Evolutionary conservation across 1,140 invertebrate genomes (phyloP).

Genomic region (Leptonema lineaticorne): DNA sequence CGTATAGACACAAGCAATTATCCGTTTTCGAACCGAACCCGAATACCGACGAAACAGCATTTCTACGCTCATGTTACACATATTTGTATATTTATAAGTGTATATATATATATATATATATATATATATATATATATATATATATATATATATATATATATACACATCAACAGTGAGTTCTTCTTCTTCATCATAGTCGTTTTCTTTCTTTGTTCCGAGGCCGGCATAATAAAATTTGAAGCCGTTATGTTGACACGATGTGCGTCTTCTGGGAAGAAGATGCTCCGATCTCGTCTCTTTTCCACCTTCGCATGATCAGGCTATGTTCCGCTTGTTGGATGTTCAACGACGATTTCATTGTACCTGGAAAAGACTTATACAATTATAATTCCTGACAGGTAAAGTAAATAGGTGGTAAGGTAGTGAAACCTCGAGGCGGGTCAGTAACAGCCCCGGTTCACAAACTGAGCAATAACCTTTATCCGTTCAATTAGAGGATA

Average conservation of each 20-base stretch:
- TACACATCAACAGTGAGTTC: too few species aligned
- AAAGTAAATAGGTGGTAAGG: too few species aligned
- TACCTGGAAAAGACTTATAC: constrained; percentile 2
- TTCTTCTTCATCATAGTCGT: background rate
- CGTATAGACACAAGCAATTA: constrained; percentile 2
- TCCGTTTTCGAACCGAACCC: background rate
- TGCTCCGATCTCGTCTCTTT: constrained; percentile 11
- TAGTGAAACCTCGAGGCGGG: constrained; percentile 15
- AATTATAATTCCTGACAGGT: constrained; percentile 20
- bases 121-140: too few species aligned
- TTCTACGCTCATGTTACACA: too few species aligned
- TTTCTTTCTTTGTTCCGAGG: constrained; percentile 20
- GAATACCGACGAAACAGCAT: too few species aligned
- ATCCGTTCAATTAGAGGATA: constrained; percentile 15
- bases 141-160: too few species aligned
- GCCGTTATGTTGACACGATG: constrained; percentile 30
- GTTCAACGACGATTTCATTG: constrained; percentile 12
- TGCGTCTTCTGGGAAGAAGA: constrained; percentile 28
- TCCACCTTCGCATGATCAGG: background rate
- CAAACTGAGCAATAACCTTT: constrained; percentile 2
- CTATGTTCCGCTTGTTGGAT: background rate
- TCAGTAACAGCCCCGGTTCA: constrained; percentile 2
- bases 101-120: too few species aligned
- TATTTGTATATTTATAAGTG: too few species aligned
- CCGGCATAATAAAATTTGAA: constrained; percentile 31